Conservation (phyloP, 2,888 invertebrate genomes). For the Ochropleura plecta region DNA sequence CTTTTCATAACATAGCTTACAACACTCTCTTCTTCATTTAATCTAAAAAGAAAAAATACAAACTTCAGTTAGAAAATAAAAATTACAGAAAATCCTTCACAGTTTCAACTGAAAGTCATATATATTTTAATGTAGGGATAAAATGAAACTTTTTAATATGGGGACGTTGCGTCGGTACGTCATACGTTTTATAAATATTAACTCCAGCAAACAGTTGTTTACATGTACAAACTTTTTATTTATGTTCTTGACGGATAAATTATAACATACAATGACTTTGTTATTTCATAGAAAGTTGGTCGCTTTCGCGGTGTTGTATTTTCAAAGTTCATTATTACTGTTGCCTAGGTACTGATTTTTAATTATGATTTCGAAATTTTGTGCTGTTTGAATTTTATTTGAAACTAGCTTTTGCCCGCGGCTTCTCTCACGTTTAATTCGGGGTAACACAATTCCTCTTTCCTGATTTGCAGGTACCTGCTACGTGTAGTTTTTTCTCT, state of each 20-base stretch:
- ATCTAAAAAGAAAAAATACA: background rate
- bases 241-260: slow-evolving; percentile 61
- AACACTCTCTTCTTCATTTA: background rate
- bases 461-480: no score
- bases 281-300: slow-evolving; percentile 39
- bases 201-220: slow-evolving; percentile 36
- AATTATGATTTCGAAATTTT: slow-evolving; percentile 19
- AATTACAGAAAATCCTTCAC: slow-evolving; percentile 1
- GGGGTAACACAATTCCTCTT: no score
- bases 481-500: no score
- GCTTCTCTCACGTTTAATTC: no score
- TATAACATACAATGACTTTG: slow-evolving; percentile 61
- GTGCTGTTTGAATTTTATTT: background rate
- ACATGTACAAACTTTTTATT: slow-evolving; percentile 47
- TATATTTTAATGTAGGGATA: slow-evolving; percentile 29
- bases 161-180: slow-evolving; percentile 12
- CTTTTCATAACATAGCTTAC: background rate
- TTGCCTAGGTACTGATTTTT: slow-evolving; percentile 5
- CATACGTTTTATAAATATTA: slow-evolving; percentile 42
- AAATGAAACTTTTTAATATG: slow-evolving; percentile 35
- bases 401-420: no score
- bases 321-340: slow-evolving; percentile 35
- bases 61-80: slow-evolving; percentile 2
- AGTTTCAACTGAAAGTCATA: slow-evolving; percentile 18
- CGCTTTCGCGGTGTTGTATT: slow-evolving; percentile 21